Conservation (phyloP, 2,113 vertebrate species). For the Burhinus oedicnemus region DNA sequence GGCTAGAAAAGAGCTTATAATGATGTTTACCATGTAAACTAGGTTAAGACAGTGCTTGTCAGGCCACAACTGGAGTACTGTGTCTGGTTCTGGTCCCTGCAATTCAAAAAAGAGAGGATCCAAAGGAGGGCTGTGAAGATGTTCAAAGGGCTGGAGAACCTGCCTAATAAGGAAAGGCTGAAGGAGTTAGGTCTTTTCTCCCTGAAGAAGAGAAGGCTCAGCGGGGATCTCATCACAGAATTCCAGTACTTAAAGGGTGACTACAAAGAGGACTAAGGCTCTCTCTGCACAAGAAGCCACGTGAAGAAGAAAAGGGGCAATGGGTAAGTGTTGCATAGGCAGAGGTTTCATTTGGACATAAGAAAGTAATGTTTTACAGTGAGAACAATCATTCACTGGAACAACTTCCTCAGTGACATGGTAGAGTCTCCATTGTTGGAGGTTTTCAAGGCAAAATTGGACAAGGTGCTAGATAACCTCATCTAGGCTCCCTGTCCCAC, state of each 20-base stretch:
- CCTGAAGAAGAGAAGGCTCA: not conserved
- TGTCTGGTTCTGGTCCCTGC: not conserved
- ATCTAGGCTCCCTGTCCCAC: not conserved
- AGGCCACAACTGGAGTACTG: not conserved
- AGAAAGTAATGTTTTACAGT: not conserved
- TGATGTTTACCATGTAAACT: not conserved
- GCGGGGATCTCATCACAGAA: not conserved
- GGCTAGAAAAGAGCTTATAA: not conserved
- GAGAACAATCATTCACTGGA: not conserved
- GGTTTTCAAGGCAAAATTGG: not conserved
- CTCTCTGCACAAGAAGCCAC: not conserved
- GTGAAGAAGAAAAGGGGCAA: not conserved
- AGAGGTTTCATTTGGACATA: not conserved
- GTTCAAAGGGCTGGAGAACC: not conserved
- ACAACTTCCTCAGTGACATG: fast-evolving
- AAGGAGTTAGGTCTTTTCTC: not conserved
- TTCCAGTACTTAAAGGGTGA: not conserved
- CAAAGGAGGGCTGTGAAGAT: not conserved
- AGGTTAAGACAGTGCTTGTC: not conserved
- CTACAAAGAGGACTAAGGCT: not conserved
- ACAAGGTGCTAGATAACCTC: not conserved
- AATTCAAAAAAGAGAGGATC: not conserved
- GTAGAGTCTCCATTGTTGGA: fast-evolving
- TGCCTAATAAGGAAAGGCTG: not conserved
- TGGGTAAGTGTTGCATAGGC: not conserved